phyloP scores from a whole-genome alignment of 2,888 invertebrate species.

The Loripinus fragilis region DNA sequence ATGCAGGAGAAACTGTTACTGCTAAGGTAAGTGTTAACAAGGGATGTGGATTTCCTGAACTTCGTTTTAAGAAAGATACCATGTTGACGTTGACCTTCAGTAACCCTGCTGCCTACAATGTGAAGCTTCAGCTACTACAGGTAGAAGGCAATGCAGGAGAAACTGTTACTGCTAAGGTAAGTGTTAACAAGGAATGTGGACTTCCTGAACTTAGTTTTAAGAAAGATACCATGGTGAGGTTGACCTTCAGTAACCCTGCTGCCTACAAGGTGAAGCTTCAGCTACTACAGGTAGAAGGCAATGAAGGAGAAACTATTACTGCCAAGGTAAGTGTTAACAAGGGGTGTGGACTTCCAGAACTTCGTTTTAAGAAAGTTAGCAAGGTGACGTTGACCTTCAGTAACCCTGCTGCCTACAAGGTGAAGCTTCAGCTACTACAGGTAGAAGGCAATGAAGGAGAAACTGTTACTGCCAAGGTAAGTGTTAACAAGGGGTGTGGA shows the following conservation, averaged over 20 bases:
- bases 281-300: slow-evolving; percentile 83
- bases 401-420: slow-evolving; percentile 96
- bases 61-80: slow-evolving; percentile 84
- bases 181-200: too few relatives aligned
- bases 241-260: slow-evolving; percentile 95
- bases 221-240: slow-evolving; percentile 88
- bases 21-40: too few relatives aligned
- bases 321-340: slow-evolving; percentile 62
- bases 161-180: too few relatives aligned
- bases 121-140: slow-evolving; percentile 87
- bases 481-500: too few relatives aligned
- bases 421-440: slow-evolving; percentile 87
- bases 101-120: slow-evolving; percentile 96
- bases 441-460: slow-evolving; percentile 69
- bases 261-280: slow-evolving; percentile 92
- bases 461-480: slow-evolving; percentile 65
- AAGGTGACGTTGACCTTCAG: slow-evolving; percentile 92
- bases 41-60: slow-evolving; percentile 87
- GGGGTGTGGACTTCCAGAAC: slow-evolving; percentile 87
- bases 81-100: slow-evolving; percentile 92
- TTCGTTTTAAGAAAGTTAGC: slow-evolving; percentile 84
- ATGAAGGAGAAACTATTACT: slow-evolving; percentile 62
- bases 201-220: slow-evolving; percentile 42
- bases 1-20: too few relatives aligned
- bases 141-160: slow-evolving; percentile 69